A percentile compares a stretch with the other conserved stretches of the same genome.
These are phyloP conservation scores for Melolontha melolontha DNA, from an alignment of 2,888 invertebrate species.

Conservation along the genomic window DNA sequence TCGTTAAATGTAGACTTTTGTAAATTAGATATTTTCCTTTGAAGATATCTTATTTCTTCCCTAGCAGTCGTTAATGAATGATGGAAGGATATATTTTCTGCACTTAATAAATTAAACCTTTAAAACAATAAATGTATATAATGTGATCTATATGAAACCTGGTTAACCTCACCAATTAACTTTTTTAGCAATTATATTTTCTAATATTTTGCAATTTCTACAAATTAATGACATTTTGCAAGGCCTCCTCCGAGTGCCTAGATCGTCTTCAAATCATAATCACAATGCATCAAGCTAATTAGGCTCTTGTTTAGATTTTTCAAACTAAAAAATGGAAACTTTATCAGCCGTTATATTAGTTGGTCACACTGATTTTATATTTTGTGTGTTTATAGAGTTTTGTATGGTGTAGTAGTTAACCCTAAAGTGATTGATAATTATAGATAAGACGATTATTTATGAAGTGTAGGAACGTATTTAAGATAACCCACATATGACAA, in stretches of 20 bases:
- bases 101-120: conserved; percentile 37
- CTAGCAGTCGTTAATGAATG: conserved; percentile 12
- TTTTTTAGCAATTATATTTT: conserved; percentile 16
- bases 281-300: too few species aligned
- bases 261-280: too few species aligned
- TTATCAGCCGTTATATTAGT: conserved; percentile 8
- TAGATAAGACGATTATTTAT: conserved; percentile 30
- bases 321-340: conserved; percentile 11
- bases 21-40: conserved; percentile 25
- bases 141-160: background rate
- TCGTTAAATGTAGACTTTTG: conserved; percentile 24
- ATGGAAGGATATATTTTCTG: conserved; percentile 37
- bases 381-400: conserved; percentile 18
- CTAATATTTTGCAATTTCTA: conserved; percentile 11
- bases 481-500: conserved; percentile 21
- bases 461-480: conserved; percentile 16
- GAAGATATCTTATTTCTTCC: conserved; percentile 10
- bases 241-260: too few species aligned
- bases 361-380: conserved; percentile 14
- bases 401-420: conserved; percentile 33
- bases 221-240: conserved; percentile 21
- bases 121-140: conserved; percentile 10
- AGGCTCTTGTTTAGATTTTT: too few species aligned
- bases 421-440: conserved; percentile 37
- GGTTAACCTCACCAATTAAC: conserved; percentile 10